Base-by-base conservation (phyloP, 2,888 invertebrate species). In the Trachelus tabidus region DNA sequence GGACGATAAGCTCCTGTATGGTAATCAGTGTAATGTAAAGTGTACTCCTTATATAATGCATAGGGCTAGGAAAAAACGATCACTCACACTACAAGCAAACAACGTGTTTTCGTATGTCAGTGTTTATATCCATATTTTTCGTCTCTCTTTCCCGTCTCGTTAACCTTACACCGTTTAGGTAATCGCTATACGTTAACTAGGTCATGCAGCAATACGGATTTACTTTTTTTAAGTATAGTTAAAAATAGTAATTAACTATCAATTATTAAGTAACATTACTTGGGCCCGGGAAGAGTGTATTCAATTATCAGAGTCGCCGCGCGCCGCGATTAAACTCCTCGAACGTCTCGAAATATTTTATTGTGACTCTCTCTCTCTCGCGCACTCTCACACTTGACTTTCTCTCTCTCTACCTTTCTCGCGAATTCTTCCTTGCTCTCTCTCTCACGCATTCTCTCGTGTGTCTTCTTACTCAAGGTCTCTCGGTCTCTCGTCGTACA, bases 281-380 rank as follows among this genome's bases (percentile, higher is more conserved):
- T 90, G 90, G 91, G 90, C 91, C 90, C 90, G 89, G 90, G 88
- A 89, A 90, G 88, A 90, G 88, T 90, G 87, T 89, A 86, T 84
- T 82, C 81, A 82, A 83, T 83, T 87, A 84, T 80, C 74, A 85
- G 86, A 86, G 84, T 84, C 81, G 82, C 85, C 85, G 82, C 82
- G 82, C 85, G 83, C 82, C 83, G 81, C 81, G 68, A 80, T 83
- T 77, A 77, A 76, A 68, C 76, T 80, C 76, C 73, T 81, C 80
- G 77, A 71, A 69, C 76, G 75, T 79, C 73, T 80, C 33, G 34
- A 68, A 40, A 73, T 75, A 71, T 76, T 69, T 34, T 73, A 69
- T 68, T 75, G 75, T 77, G 76, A 73, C 76, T 56, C 77, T 74
- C 75, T 81, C 76, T 79, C 75, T 34, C 73, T 79, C 76, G 71